phyloP scores from a whole-genome alignment of 1,140 invertebrate species.

The Lepidurus couesii region DNA sequence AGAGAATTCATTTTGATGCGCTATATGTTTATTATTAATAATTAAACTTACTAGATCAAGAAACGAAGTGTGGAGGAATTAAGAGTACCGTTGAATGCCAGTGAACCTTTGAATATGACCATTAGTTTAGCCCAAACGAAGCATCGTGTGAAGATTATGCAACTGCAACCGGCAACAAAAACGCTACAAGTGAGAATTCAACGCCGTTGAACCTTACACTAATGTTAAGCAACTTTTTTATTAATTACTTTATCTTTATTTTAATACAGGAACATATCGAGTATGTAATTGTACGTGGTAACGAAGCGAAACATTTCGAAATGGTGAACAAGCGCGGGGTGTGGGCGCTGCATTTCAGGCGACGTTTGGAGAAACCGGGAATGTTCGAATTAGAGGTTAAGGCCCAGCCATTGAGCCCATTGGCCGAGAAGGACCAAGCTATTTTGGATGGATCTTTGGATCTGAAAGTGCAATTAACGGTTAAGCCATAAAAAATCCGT shows the following conservation, averaged over 20 bases:
- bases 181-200: constrained; percentile 39
- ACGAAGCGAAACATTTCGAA: constrained; percentile 59
- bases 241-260: constrained; percentile 2
- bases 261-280: constrained; percentile 52
- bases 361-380: constrained; percentile 51
- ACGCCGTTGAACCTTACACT: constrained; percentile 38
- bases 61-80: constrained; percentile 37
- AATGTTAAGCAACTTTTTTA: constrained; percentile 17
- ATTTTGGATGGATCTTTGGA: constrained; percentile 2
- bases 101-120: constrained; percentile 50
- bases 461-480: not conserved
- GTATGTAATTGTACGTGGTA: constrained; percentile 60
- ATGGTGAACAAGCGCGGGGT: constrained; percentile 58
- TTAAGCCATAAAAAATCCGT: not conserved
- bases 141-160: constrained; percentile 57
- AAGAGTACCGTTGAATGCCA: constrained; percentile 35
- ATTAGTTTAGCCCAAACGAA: constrained; percentile 56
- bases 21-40: constrained; percentile 32
- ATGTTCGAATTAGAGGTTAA: constrained; percentile 54
- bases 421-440: not conserved
- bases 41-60: constrained; percentile 30
- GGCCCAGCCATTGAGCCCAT: constrained; percentile 33
- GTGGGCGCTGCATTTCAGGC: constrained; percentile 57
- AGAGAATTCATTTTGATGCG: not conserved
- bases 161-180: constrained; percentile 57